Percentiles rank a stretch among this genome's conserved stretches.
Conservation (phyloP, 92 coral and sea anemone species). For the Parazoanthus darwini region DNA sequence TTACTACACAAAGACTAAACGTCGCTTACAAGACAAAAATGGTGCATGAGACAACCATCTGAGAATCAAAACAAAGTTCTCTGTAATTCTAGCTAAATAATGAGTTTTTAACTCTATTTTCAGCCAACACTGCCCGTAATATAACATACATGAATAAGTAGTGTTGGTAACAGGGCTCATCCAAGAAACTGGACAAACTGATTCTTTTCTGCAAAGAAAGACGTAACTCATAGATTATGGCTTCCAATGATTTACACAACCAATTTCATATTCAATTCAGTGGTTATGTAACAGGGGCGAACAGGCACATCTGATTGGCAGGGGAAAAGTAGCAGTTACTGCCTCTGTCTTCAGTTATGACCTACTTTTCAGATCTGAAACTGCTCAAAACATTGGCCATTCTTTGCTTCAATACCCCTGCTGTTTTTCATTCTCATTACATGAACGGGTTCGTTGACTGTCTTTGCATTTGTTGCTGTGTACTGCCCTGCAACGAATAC, state of each 20-base stretch:
- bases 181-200: slow-evolving; percentile 6
- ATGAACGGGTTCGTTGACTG: slow-evolving; percentile 99
- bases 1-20: background rate
- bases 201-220: slow-evolving; percentile 5
- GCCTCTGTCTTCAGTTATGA: background rate
- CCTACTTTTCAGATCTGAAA: background rate
- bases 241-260: background rate
- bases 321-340: background rate
- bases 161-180: background rate
- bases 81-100: background rate
- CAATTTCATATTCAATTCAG: slow-evolving; percentile 6
- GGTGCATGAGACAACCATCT: background rate
- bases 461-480: slow-evolving; percentile 86
- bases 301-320: background rate
- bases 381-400: background rate
- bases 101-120: background rate
- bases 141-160: background rate
- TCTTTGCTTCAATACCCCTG: background rate
- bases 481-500: slow-evolving; percentile 68
- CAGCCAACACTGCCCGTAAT: background rate
- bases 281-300: background rate
- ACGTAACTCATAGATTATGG: background rate
- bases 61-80: background rate
- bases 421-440: slow-evolving; percentile 51
- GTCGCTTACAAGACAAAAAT: background rate